Conservation (phyloP, 2,888 invertebrate species). For the Apotomis betuletana region DNA sequence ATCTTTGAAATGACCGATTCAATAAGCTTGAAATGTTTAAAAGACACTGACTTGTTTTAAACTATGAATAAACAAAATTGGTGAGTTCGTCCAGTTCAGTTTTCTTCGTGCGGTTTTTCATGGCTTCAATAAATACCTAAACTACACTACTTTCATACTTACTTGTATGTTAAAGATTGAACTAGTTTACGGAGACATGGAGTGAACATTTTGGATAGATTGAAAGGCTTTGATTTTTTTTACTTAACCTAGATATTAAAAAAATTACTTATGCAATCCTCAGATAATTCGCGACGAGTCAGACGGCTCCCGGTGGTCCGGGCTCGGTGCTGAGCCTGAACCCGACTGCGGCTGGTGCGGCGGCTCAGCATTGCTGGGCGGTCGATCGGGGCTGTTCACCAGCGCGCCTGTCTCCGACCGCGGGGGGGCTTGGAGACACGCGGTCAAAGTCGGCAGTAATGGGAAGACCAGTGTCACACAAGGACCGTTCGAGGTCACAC, state of each 20-base stretch:
- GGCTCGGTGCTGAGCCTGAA: conserved; percentile 74
- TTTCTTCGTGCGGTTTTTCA: too few species aligned
- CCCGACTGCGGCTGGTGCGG: conserved; percentile 79
- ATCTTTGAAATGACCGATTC: too few species aligned
- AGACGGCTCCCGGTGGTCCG: conserved; percentile 77
- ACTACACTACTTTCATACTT: too few species aligned
- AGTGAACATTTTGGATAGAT: too few species aligned
- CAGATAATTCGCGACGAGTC: conserved; percentile 76
- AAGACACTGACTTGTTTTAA: too few species aligned
- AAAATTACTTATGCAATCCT: neutral
- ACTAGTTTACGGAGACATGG: too few species aligned
- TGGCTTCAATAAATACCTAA: too few species aligned
- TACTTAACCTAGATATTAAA: too few species aligned
- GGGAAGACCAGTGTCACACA: conserved; percentile 84
- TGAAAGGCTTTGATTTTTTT: neutral
- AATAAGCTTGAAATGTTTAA: too few species aligned
- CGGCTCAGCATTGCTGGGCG: conserved; percentile 69
- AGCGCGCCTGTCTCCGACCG: conserved; percentile 80
- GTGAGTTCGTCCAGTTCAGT: too few species aligned
- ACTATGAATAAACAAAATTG: too few species aligned
- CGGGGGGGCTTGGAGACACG: conserved; percentile 78
- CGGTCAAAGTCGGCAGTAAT: conserved; percentile 61
- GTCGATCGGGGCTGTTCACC: conserved; percentile 71
- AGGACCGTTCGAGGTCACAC: conserved; percentile 89
- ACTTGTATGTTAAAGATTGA: too few species aligned